Evolutionary conservation across 2,888 invertebrate species (phyloP), one percentile per base, ranked within the genome.

Genomic region (Sepioteuthis lessoniana): DNA sequence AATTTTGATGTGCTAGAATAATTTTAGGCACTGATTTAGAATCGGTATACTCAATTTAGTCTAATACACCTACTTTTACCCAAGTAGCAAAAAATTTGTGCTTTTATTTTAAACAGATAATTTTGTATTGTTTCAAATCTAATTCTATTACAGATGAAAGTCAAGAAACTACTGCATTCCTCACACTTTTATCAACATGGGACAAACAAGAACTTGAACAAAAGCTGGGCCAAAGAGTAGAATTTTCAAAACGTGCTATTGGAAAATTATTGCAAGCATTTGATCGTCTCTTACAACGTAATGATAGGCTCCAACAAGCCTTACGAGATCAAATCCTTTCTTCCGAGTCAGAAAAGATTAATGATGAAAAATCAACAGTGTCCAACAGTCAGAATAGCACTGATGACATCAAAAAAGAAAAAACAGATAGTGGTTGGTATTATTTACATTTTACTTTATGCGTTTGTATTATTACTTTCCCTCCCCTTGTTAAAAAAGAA

Each of bases 151-250:
- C 96, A 98, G 98, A 99, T 98, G 99, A 99, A 97, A 99, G 98
- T 97, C 99, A 99, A 97, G 99, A 99, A 0, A 99, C 99, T 21
- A 99, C 99, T 25, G 97, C 97, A 10, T 99, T 99, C 97, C 98
- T 99, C 92, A 98, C 99, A 97, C 98, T 99, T 97, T 97, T 99
- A 90, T 99, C 99, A 1, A 99, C 99, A 0, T 99, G 99, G 99
- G 99, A 99, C 97, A 99, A 99, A 96, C 99, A 99, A 96, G 99
- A 99, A 97, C 97, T 99, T 94, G 99, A 99, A 96, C 99, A 99
- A 95, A 99, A 99, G 97, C 97, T 99, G 90, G 99, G 99, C 0
- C 99, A 99, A 97, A 98, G 99, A 50, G 99, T 99, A 16, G 99
- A 97, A 95, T 99, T 99, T 38, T 99, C 99, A 25, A 99, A 99